phyloP scores from a whole-genome alignment of 2,888 invertebrate genomes.

The Papilio protenor region DNA sequence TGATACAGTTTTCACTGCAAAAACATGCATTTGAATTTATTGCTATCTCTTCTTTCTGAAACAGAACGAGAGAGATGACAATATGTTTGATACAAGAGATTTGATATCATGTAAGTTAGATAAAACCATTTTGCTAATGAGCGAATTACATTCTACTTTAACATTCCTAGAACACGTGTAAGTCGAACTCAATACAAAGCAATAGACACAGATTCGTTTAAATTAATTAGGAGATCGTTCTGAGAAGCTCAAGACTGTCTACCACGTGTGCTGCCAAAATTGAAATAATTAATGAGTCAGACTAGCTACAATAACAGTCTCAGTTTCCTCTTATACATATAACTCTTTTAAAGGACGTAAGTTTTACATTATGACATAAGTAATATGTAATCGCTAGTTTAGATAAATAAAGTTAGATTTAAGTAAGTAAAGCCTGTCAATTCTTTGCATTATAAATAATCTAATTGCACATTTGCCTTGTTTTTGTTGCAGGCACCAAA shows the following conservation, averaged over 20 bases:
- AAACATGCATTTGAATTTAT: neutral
- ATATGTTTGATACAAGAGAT: too few species aligned
- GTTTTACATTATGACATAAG: neutral
- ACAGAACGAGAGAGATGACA: neutral
- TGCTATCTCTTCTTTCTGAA: neutral
- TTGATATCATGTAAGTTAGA: neutral
- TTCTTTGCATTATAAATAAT: neutral
- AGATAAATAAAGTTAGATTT: neutral
- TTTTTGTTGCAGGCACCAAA: neutral
- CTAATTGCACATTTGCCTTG: neutral
- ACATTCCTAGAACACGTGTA: neutral
- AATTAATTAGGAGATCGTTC: neutral
- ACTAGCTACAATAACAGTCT: neutral
- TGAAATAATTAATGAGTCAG: neutral
- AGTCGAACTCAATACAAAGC: neutral
- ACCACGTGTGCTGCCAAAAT: conserved; percentile 2
- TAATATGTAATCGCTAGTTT: neutral
- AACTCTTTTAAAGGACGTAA: too few species aligned
- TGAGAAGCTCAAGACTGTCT: neutral
- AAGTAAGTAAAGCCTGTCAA: too few species aligned
- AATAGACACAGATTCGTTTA: neutral
- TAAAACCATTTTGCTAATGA: neutral
- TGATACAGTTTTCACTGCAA: neutral
- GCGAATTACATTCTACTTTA: neutral
- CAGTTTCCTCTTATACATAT: neutral